Evolutionary conservation across 2,113 vertebrate genomes (phyloP).

Genomic region (Egretta garzetta): DNA sequence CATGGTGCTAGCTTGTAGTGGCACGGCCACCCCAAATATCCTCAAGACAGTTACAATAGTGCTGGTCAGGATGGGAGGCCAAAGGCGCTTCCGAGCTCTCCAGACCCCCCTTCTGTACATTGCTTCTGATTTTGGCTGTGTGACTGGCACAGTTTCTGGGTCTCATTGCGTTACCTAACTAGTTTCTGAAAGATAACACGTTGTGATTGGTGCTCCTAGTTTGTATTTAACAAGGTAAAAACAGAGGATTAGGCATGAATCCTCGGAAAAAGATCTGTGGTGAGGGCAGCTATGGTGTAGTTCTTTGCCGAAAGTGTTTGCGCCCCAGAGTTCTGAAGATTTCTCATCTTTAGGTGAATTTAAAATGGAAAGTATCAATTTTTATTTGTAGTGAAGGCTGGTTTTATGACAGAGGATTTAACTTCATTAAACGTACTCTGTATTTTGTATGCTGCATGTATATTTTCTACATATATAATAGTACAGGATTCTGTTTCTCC

Average conservation of each 20-base stretch:
- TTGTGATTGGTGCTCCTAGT: not conserved
- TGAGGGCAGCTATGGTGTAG: not conserved
- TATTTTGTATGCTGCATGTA: not conserved
- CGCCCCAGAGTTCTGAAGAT: not conserved
- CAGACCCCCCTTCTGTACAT: fast-evolving
- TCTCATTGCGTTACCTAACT: not conserved
- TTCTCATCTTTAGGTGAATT: not conserved
- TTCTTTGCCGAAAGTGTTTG: not conserved
- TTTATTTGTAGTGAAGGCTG: not conserved
- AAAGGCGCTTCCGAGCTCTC: not conserved
- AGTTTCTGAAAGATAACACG: not conserved
- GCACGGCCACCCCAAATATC: not conserved
- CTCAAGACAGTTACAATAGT: not conserved
- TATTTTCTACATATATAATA: not conserved
- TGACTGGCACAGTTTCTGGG: not conserved
- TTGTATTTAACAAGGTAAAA: not conserved
- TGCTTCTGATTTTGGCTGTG: not conserved
- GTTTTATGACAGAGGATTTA: not conserved
- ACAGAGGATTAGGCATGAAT: not conserved
- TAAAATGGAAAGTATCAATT: not conserved
- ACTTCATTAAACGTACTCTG: not conserved
- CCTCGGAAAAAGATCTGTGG: not conserved
- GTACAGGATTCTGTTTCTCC: not conserved
- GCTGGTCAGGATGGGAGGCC: not conserved
- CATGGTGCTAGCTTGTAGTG: not conserved